These are phyloP conservation scores for Sebastes taczanowskii DNA, from an alignment of 2,797 vertebrate genomes.

Conservation along the genomic window DNA sequence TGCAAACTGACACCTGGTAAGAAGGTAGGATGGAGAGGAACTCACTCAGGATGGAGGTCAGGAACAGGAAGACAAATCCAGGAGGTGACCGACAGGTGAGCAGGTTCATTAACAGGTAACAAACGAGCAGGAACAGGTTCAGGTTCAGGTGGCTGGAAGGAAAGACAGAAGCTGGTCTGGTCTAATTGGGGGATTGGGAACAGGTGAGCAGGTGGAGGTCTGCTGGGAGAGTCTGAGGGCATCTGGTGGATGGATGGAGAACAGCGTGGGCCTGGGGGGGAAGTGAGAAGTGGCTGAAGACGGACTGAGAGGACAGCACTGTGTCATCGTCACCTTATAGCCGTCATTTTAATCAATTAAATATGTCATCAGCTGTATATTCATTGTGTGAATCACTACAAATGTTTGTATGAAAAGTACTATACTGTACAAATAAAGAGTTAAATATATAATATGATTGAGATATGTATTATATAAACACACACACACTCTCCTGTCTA, in stretches of 20 bases:
- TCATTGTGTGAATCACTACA: no score
- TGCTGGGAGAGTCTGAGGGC: neutral
- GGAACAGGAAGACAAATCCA: neutral
- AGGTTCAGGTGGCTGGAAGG: neutral
- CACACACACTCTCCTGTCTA: no score
- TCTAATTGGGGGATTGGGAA: neutral
- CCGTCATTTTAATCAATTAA: no score
- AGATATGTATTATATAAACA: no score
- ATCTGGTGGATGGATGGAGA: neutral
- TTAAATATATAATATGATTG: no score
- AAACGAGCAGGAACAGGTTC: neutral
- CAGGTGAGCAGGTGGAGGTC: neutral
- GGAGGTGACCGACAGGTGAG: neutral
- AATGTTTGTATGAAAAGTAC: no score
- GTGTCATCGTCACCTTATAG: no score
- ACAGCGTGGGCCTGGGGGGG: neutral
- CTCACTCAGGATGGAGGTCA: neutral
- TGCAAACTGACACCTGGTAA: neutral
- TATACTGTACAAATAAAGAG: no score
- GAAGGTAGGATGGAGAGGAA: neutral
- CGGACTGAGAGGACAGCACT: neutral
- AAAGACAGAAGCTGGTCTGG: neutral
- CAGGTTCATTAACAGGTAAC: neutral
- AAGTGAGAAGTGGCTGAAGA: neutral
- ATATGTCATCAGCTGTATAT: no score